Evolutionary conservation across 2,888 invertebrate species (phyloP), one percentile per base, ranked within the genome.

Genomic region (Drosophila bunnanda): DNA sequence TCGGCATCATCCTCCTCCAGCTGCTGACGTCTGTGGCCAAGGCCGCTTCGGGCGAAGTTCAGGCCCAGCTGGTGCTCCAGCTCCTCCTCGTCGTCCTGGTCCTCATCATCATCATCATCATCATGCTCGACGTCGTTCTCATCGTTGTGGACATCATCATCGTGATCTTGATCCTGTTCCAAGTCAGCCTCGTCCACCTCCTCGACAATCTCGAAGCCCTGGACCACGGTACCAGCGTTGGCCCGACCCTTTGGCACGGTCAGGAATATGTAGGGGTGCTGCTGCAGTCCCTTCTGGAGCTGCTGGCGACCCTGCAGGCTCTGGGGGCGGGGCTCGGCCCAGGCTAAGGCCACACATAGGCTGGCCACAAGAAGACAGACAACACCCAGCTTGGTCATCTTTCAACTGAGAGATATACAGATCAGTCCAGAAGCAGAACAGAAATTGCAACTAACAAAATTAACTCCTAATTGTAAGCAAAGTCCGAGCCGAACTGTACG

Each of bases 401-500:
- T 30, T 8, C 3, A 25, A 25, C 25, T 4, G 4, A 25, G 4
- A 25, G 4, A 25, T 25, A 25, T 25, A 25, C 4, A n/a, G 9
- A 17, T 15, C 15, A 32, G 12, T n/a, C n/a, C n/a, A 5, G 44
- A 30, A 34, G 15, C 48, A 17, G 50, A 15, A 52, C 34, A 52
- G 50, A 52, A 52, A 52, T 34, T 52, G 50, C 50, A 52, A 20
- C 13, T 25, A 4, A 2, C 25, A 13, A 22, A 52, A 52, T 52
- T 52, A 52, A 52, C 50, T 89, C 86, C 89, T 88, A 89, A 89
- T 91, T 90, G 90, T 82, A 80, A 82, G 91, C 85, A 81, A 78
- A 85, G 82, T 79, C 74, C 79, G 67, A 72, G 62, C 78, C n/a
- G 82, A 89, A 91, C 91, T 91, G 91, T 91, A 88, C 79, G 81